A percentile compares a stretch with the other conserved stretches of the same genome.
Evolutionary conservation across 2,797 vertebrate genomes (phyloP).

Genomic region (Mergus octosetaceus): DNA sequence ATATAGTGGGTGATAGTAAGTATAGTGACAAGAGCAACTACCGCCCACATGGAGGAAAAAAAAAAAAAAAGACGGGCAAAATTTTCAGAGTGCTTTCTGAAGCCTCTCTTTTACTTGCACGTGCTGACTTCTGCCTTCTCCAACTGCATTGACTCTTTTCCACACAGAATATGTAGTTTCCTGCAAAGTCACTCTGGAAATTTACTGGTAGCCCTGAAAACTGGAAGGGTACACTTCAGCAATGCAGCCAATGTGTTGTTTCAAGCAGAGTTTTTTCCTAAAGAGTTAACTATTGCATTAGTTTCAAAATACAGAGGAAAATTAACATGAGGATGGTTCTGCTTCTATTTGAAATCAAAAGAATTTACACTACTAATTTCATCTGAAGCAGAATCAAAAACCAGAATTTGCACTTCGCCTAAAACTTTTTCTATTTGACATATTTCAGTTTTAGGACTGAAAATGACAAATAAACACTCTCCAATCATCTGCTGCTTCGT

Average conservation of each 20-base stretch:
- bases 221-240: not conserved
- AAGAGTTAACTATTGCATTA: not conserved
- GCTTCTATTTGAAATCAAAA: not conserved
- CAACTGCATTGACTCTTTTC: not conserved
- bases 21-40: not conserved
- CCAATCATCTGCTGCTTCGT: not conserved
- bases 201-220: not conserved
- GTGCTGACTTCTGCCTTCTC: not conserved
- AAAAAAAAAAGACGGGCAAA: not conserved
- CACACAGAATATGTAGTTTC: not conserved
- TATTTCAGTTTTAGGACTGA: not conserved
- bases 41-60: not conserved
- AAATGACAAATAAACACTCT: not conserved
- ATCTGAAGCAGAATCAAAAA: not conserved
- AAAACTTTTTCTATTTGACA: not conserved
- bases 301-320: not conserved
- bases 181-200: not conserved
- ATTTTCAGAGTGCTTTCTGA: not conserved
- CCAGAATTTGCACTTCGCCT: not conserved
- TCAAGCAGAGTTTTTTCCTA: not conserved
- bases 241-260: not conserved
- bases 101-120: not conserved
- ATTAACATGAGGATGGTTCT: not conserved
- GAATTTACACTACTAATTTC: not conserved
- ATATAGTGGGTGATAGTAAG: not conserved